Base-by-base conservation (phyloP, 2,113 vertebrate genomes). In the Leptosomus discolor region DNA sequence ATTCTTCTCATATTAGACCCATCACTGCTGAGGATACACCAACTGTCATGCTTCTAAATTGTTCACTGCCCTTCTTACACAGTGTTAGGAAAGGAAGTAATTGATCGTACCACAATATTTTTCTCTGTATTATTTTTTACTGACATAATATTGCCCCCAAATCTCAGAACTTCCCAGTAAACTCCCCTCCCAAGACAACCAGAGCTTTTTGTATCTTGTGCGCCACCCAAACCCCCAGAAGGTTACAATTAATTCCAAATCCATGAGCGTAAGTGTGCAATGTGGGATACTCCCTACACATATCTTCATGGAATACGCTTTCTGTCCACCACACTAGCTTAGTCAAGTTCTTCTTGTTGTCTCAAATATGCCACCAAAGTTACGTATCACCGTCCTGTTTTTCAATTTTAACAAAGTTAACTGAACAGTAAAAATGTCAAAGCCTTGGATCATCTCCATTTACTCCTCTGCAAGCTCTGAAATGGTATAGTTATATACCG, bases 361-460 rank as follows among this genome's bases (percentile, higher is more conserved):
- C 65, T 81, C 57, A 58, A 79, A 95, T 32, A 63, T 11, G 10
- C 11, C 36, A 53, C 37, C 56, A 29, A 83, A 92, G 48, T 53
- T 92, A 88, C 48, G 32, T 46, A 88, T 75, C 81, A 71, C 9
- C 48, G 92, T 34, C 43, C 43, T 70, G 61, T 6, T 81, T 63
- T 82, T 87, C 94, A 74, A 74, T 92, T 83, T 92, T 90, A 87
- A 86, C 6, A 4, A 77, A 91, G 80, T 75, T 92, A 96, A 78
- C 76, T 41, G 71, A 96, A 92, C 53, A 89, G 54, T 54, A 90
- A 89, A 94, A 94, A 86, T 56, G 69, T 76, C 85, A 92, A 81
- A 95, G 81, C 64, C 78, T 94, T 92, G 63, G 88, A 91, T 73
- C 74, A 85, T 85, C 94, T 80, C 84, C 71, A 93, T 87, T 77